Base-by-base conservation (phyloP, 2,888 invertebrate genomes). In the Julus scandinavius region DNA sequence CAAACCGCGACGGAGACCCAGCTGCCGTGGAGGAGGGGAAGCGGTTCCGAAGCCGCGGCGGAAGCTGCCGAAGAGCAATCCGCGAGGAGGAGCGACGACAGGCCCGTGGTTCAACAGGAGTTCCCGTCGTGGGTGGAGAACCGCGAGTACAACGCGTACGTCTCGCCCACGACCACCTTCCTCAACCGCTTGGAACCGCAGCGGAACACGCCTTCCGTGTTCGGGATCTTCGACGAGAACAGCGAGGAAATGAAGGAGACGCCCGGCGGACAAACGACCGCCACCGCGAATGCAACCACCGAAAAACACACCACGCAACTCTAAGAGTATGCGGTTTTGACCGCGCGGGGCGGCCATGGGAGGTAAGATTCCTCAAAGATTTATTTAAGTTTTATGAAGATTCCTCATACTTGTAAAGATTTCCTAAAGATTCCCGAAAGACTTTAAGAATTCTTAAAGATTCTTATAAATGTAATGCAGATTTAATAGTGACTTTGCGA, bases 121-220 rank as follows among this genome's bases (percentile, higher is more conserved):
- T 98, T 98, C 92, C 98, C 98, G 15, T 95, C 97, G 17, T 98
- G 98, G 98, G 97, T 97, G 85, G 96, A 97, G 58, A 98, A 98
- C 92, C 97, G 97, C 92, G 97, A 98, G 91, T 98, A 98, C 92
- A 93, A 97, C 91, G 96, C 97, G 17, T 97, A 97, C 92, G 96
- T 95, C 92, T 97, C 97, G 87, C 97, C 97, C 2, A 97, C 97
- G 13, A 96, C 97, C 87, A 97, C 97, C 88, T 97, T 97, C 93
- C 94, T 97, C 93, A 97, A 97, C 7, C 86, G 88, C 1, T 38
- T 89, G 13, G 88, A 89, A 6, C 49, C 54, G 6, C 85, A 50
- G 5, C 58, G 86, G 29, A 80, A 49, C 15, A 41, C 87, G 45
- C 89, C 72, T 11, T 85, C 89, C 20, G 87, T 89, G 40, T 89